phyloP scores from a whole-genome alignment of 2,113 vertebrate genomes.

The Galbula dea region DNA sequence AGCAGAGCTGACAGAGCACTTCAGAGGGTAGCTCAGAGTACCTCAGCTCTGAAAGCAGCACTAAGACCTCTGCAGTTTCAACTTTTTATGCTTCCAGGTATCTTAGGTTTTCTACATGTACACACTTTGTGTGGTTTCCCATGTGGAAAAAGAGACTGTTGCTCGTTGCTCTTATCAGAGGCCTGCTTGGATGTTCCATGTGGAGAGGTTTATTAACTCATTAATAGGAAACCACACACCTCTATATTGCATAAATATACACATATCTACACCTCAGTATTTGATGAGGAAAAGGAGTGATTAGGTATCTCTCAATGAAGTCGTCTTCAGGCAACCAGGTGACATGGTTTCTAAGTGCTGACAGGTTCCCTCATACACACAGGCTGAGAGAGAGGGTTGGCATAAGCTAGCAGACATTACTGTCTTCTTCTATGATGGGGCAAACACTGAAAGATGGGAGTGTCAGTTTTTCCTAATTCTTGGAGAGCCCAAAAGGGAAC shows the following conservation, averaged over 20 bases:
- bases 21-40: not conserved
- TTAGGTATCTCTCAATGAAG: not conserved
- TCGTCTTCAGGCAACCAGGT: not conserved
- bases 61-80: not conserved
- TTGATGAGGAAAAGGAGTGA: not conserved
- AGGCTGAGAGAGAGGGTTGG: not conserved
- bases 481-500: not conserved
- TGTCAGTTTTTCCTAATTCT: not conserved
- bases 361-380: rapidly evolving
- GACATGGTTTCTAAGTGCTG: not conserved
- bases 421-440: not conserved
- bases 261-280: not conserved
- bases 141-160: not conserved
- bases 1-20: not conserved
- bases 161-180: not conserved
- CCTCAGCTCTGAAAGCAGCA: not conserved
- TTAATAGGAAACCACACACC: not conserved
- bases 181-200: not conserved
- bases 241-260: not conserved
- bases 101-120: not conserved
- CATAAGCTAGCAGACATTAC: not conserved
- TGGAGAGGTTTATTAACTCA: not conserved
- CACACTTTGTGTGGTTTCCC: not conserved
- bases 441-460: not conserved
- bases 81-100: not conserved